These are phyloP conservation scores for Agriopis aurantiaria DNA, from an alignment of 2,888 invertebrate genomes.

Conservation along the genomic window DNA sequence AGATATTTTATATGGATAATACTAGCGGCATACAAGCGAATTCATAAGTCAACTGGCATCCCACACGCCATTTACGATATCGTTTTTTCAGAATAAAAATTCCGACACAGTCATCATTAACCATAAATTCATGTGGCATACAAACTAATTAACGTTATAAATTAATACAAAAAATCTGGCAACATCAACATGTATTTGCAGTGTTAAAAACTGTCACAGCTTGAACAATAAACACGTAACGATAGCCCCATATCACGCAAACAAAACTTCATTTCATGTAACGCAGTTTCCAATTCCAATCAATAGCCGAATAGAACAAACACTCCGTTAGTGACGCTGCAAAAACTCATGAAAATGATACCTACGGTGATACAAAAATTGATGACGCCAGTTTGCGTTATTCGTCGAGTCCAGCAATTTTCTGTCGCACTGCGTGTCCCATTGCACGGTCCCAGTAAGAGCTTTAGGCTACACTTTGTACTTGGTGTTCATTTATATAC, in stretches of 20 bases:
- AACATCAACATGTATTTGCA: neutral
- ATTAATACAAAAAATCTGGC: too few relatives aligned
- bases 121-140: too few relatives aligned
- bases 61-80: too few relatives aligned
- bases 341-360: conserved; percentile 43
- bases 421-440: conserved; percentile 23
- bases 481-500: too few relatives aligned
- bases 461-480: neutral
- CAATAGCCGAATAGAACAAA: conserved; percentile 43
- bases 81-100: too few relatives aligned
- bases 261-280: conserved; percentile 37
- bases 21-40: too few relatives aligned
- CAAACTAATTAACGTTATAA: too few relatives aligned
- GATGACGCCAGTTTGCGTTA: conserved; percentile 41
- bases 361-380: conserved; percentile 39
- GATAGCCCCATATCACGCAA: conserved; percentile 16
- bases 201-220: neutral
- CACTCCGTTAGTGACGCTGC: conserved; percentile 35
- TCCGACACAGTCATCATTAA: too few relatives aligned
- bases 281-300: conserved; percentile 42
- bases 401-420: conserved; percentile 28
- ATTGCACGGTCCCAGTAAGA: conserved; percentile 9
- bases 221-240: conserved; percentile 16
- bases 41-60: too few relatives aligned
- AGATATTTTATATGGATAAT: too few relatives aligned